These are phyloP conservation scores for Ceratitis capitata DNA, from an alignment of 1,140 invertebrate species.

Conservation along the genomic window DNA sequence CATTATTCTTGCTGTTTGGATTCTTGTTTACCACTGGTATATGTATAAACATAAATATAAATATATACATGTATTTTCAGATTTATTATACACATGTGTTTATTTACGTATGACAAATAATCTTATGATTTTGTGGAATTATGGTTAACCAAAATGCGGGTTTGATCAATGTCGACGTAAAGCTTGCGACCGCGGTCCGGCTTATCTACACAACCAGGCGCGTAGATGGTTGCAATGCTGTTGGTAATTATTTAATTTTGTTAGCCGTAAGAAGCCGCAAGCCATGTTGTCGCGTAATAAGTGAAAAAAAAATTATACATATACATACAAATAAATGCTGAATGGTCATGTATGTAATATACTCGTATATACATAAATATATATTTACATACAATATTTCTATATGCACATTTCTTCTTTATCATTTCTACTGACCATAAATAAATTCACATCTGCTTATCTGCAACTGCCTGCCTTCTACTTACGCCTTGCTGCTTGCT, in stretches of 20 bases:
- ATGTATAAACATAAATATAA: too few species aligned
- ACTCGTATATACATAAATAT: too few species aligned
- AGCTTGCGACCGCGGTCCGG: neutral
- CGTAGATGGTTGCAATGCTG: neutral
- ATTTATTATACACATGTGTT: neutral
- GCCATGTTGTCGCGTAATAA: neutral
- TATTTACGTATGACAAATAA: neutral
- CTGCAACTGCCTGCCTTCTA: neutral
- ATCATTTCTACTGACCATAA: neutral
- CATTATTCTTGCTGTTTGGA: neutral
- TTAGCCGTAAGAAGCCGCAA: neutral
- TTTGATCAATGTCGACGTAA: neutral
- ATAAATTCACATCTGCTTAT: conserved; percentile 23
- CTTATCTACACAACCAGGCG: neutral
- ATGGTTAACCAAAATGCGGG: neutral
- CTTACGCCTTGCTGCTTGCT: neutral
- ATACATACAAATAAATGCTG: neutral
- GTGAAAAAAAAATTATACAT: neutral
- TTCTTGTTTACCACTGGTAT: neutral
- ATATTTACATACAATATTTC: too few species aligned
- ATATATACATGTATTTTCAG: neutral
- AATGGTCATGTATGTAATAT: too few species aligned
- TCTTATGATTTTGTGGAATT: neutral
- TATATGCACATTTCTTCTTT: neutral
- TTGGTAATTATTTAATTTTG: neutral